Evolutionary conservation across 2,797 vertebrate species (phyloP).

Genomic region (Ctenochaetus hawaiiensis): DNA sequence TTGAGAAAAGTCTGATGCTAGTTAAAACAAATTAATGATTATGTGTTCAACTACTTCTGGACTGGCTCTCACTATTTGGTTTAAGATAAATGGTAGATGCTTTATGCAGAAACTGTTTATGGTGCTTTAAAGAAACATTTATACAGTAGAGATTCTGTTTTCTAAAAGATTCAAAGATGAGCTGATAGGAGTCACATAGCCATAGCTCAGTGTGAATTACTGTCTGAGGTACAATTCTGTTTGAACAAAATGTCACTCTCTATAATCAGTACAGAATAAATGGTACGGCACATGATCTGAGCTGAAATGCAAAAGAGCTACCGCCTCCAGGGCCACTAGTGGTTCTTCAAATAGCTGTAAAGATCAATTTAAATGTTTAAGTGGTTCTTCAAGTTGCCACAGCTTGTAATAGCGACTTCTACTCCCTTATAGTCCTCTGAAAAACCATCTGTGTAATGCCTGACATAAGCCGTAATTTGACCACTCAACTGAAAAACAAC

Average conservation of each 20-base stretch:
- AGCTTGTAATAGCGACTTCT: slow-evolving; percentile 12
- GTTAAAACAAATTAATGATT: slow-evolving; percentile 31
- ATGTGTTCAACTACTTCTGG: slow-evolving; percentile 38
- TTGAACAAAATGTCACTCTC: slow-evolving; percentile 34
- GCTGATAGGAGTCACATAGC: neutral
- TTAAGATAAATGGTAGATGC: slow-evolving; percentile 10
- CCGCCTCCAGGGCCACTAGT: neutral
- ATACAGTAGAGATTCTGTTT: neutral
- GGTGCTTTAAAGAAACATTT: slow-evolving; percentile 42
- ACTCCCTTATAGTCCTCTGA: slow-evolving; percentile 29
- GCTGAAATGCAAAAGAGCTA: neutral
- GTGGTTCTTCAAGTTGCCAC: slow-evolving; percentile 27
- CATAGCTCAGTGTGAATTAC: slow-evolving; percentile 28
- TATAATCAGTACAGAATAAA: slow-evolving; percentile 34
- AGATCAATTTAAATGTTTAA: slow-evolving; percentile 33
- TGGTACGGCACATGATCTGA: neutral
- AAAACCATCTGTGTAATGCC: slow-evolving; percentile 26
- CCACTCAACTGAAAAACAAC: slow-evolving; percentile 27
- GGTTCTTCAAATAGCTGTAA: slow-evolving; percentile 35
- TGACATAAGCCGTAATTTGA: slow-evolving; percentile 19
- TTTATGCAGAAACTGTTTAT: slow-evolving; percentile 46
- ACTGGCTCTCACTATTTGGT: neutral
- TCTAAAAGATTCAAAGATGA: slow-evolving; percentile 13
- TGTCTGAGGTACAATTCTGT: slow-evolving; percentile 33
- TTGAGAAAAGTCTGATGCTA: slow-evolving; percentile 46